Conservation (phyloP, 2,888 invertebrate genomes). For the Andrena camellia region DNA sequence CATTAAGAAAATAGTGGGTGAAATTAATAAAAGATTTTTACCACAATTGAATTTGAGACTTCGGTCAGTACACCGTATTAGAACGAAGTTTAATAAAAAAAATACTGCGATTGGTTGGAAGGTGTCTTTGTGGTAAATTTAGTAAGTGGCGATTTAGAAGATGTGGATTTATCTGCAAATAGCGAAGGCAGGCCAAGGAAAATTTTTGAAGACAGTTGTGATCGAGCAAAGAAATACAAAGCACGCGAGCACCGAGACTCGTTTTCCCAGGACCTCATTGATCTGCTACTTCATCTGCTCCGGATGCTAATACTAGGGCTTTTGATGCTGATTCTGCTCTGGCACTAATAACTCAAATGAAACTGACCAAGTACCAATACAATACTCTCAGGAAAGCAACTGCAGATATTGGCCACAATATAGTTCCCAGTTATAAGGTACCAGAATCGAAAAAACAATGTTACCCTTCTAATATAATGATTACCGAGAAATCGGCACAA, state of each 20-base stretch:
- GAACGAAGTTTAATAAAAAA: neutral
- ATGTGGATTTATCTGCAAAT: neutral
- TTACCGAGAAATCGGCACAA: constrained; percentile 7
- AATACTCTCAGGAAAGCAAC: constrained; percentile 8
- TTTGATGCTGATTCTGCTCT: neutral
- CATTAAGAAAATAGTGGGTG: neutral
- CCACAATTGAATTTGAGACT: neutral
- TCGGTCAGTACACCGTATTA: neutral
- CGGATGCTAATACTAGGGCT: neutral
- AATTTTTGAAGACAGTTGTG: neutral
- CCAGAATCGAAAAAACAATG: neutral
- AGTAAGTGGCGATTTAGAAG: neutral
- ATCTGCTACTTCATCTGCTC: constrained; percentile 2
- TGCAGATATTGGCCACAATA: constrained; percentile 14
- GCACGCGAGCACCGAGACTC: neutral
- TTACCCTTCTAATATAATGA: neutral
- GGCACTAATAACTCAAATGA: neutral
- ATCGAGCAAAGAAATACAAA: neutral
- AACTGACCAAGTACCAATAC: neutral
- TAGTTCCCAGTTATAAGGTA: neutral
- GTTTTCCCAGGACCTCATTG: neutral
- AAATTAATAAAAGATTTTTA: neutral
- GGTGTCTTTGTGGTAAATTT: neutral
- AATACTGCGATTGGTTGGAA: neutral
- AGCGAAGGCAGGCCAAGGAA: neutral